phyloP scores from a whole-genome alignment of 2,888 invertebrate genomes.

The Apamea crenata region DNA sequence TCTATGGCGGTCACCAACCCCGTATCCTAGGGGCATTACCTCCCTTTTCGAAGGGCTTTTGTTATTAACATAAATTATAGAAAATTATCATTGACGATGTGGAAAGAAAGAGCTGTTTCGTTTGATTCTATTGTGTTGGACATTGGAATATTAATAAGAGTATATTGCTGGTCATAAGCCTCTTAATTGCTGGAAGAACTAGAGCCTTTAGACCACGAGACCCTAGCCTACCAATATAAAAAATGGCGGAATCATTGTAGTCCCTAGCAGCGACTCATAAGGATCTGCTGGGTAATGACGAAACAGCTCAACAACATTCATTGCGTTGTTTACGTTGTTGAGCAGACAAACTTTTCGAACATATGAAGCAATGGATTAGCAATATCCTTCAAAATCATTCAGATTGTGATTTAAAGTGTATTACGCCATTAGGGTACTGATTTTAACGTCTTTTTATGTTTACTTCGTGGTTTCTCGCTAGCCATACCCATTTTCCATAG shows the following conservation, averaged over 20 bases:
- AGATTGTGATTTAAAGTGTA: not conserved
- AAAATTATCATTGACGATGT: constrained; percentile 19
- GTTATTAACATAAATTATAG: constrained; percentile 32
- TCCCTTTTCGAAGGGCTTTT: constrained; percentile 22
- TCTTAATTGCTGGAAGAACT: not conserved
- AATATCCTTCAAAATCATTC: not conserved
- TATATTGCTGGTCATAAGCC: no score
- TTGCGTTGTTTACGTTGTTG: not conserved
- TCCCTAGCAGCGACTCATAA: not conserved
- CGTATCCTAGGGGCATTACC: constrained; percentile 27
- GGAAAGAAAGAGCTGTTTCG: not conserved
- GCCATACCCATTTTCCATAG: not conserved
- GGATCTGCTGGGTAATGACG: not conserved
- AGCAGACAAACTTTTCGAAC: not conserved
- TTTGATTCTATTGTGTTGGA: not conserved
- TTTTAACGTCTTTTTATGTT: not conserved
- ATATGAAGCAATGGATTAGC: not conserved
- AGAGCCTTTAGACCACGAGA: no score
- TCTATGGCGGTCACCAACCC: constrained; percentile 51
- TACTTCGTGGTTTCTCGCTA: not conserved
- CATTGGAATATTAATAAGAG: not conserved
- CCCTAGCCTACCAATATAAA: not conserved
- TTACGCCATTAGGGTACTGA: not conserved
- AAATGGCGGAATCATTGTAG: not conserved
- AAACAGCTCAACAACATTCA: not conserved